Evolutionary conservation across 2,888 invertebrate species (phyloP).

Genomic region (Patella caerulea): DNA sequence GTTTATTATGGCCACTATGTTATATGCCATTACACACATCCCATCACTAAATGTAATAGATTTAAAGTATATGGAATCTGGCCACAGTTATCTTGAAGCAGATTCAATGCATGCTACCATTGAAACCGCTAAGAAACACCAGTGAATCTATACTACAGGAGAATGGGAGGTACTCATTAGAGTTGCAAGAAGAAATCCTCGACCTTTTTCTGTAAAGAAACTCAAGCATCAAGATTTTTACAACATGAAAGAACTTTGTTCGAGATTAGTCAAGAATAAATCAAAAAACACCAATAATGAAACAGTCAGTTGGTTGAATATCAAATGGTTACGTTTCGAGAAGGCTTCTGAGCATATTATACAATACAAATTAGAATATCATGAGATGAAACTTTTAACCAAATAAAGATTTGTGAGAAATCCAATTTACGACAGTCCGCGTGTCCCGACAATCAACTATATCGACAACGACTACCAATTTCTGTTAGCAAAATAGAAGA

Average conservation of each 20-base stretch:
- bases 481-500: too few relatives aligned
- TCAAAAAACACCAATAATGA: not conserved
- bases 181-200: not conserved
- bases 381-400: too few relatives aligned
- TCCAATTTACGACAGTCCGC: too few relatives aligned
- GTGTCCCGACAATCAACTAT: too few relatives aligned
- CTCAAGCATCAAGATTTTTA: not conserved
- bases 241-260: too few relatives aligned
- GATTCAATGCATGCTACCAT: not conserved
- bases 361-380: not conserved
- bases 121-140: not conserved
- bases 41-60: not conserved
- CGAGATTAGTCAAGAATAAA: too few relatives aligned
- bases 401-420: too few relatives aligned
- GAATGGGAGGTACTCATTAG: not conserved
- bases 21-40: not conserved
- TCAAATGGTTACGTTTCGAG: not conserved
- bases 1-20: not conserved
- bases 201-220: not conserved
- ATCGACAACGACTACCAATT: too few relatives aligned
- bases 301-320: not conserved
- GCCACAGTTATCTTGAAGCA: not conserved
- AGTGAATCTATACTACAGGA: not conserved
- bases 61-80: not conserved
- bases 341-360: not conserved